Base-by-base conservation (phyloP, 2,113 vertebrate species). In the Romanogobio albipinnatus region DNA sequence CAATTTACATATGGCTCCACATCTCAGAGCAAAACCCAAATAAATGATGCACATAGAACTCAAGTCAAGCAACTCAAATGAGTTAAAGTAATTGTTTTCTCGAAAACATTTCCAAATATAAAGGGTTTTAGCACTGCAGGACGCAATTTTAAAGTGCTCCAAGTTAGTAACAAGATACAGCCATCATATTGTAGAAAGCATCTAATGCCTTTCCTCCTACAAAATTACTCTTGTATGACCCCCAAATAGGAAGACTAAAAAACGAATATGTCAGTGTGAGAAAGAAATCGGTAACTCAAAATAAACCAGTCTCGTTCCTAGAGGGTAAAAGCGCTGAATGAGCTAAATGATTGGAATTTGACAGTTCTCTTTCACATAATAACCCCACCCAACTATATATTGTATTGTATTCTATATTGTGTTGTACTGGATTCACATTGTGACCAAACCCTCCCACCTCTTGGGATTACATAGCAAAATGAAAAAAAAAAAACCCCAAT, bases 261-360 rank as follows among this genome's bases (percentile, higher is more conserved):
- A 86, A 83, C 26, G 17, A 86, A 53, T 82, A 43, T 68, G 19
- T 5, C n/a, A n/a, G 29, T 8, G 15, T 36, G 64, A 68, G 15
- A 68, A 1, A 17, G 64, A 64, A 36, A 17, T n/a, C 4, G 6
- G 13, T 39, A 49, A 11, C n/a, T 58, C 13, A 24, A 70, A 68
- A 62, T 26, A 64, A 24, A 13, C 13, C 51, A 15, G 29, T 8
- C 6, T 64, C 56, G 5, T 59, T 47, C 10, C 10, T 53, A 24
- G n/a, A n/a, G 62, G 47, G 24, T 29, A 29, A 75, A 51, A 29
- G 73, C 2, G 47, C 9, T 49, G 73, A 76, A 15, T 24, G 22
- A 39, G 22, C 2, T 14, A 47, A 73, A 47, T 47, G 10, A 47
- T 1, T 76, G 47, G 47, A 53, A 49, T 76, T 33, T 76, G 26